Base-by-base conservation (phyloP, 2,797 vertebrate species). In the Ibycter americanus region DNA sequence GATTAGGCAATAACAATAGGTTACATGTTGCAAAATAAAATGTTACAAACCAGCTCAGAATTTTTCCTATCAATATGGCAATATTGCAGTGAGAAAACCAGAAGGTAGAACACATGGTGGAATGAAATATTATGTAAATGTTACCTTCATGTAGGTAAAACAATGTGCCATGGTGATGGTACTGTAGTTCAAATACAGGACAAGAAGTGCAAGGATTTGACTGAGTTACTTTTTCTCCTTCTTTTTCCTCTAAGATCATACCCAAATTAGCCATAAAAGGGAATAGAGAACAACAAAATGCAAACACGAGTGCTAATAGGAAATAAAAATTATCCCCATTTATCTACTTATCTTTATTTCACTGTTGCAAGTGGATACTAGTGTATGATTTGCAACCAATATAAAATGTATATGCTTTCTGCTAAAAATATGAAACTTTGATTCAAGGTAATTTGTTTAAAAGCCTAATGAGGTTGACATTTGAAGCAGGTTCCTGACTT, bases 371-470 rank as follows among this genome's bases (percentile, higher is more conserved):
- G 81, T 34, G 19, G 81, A 79, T 74, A 81, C 34, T 76, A 71
- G 89, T 32, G 26, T 70, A 76, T 70, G 46, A 72, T 62, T 96
- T 88, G 36, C 25, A 92, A 92, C 84, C 82, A 95, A 94, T 89
- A 87, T 66, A 85, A 94, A 90, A 93, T 87, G 8, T 38, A 46
- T 84, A 42, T 72, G 67, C 36, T 88, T 93, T 88, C 94, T 97
- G 65, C 90, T 97, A 95, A 97, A 95, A 96, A 95, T 91, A 93
- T 38, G 22, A 90, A 96, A 91, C 59, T 83, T 87, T 93, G 79
- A 88, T 97, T 94, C 93, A 90, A 96, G n/a, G 49, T 86, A 88
- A 91, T 94, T 94, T 95, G 34, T 91, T 95, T 77, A 62, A 90
- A 74, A 96, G 31, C 44, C 44, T 84, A 95, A 94, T 91, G 97